Base-by-base conservation (phyloP, 2,888 invertebrate species). In the Leptinotarsa juncta region DNA sequence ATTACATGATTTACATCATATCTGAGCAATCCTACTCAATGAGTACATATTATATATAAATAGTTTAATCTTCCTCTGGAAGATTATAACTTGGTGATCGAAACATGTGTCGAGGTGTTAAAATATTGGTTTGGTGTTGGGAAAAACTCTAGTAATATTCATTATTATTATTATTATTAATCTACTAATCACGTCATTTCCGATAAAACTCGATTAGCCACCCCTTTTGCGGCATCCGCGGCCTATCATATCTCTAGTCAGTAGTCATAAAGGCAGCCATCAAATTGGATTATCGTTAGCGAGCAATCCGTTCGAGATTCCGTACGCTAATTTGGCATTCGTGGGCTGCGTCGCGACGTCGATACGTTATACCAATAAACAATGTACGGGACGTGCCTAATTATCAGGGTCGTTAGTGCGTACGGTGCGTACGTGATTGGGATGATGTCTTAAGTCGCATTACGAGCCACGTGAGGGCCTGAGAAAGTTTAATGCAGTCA, bases 331-430 rank as follows among this genome's bases (percentile, higher is more conserved):
- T 74, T 74, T 67, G 71, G 77, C 65, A 77, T 77, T 77, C 77
- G 4, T 15, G n/a, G 51, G n/a, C n/a, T 14, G 51, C 51, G 48
- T 48, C 68, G 65, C 60, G 49, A 48, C 69, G 68, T 57, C 71
- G 65, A 55, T 70, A 71, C 77, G 73, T 72, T 71, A 73, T 68
- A 55, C 77, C 71, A 75, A 77, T 77, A 77, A 77, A 77, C 77
- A 77, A 77, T 73, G 71, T 62, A 73, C 53, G 67, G 70, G 62
- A 77, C 77, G 77, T 77, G 77, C 75, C 73, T 75, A 75, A 75
- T 77, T 75, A 77, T 51, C 67, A 68, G 69, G 57, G 75, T 77
- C 73, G 77, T 77, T 77, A 74, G 72, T 72, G 73, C 66, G 72
- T 72, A 70, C 71, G 74, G 26, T 74, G 26, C 69, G 75, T 73